phyloP scores from a whole-genome alignment of 2,797 vertebrate genomes.

The Siniperca obscura region DNA sequence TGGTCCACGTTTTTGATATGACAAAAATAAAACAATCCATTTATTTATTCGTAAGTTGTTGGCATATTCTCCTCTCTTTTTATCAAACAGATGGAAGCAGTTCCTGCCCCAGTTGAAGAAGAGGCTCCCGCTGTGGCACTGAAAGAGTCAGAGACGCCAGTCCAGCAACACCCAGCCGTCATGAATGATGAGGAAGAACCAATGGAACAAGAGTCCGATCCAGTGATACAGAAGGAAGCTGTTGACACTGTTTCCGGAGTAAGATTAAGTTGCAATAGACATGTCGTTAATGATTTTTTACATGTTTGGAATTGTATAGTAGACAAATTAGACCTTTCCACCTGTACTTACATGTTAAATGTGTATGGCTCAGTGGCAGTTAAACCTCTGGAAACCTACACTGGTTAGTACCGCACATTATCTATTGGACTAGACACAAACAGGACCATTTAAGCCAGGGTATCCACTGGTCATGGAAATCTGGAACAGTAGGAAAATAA shows the following conservation, averaged over 20 bases:
- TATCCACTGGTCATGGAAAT: background rate
- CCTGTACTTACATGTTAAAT: background rate
- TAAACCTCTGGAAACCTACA: background rate
- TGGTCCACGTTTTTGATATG: background rate
- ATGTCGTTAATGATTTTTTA: background rate
- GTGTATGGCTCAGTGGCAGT: background rate
- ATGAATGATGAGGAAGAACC: slow-evolving; percentile 66
- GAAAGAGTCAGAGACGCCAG: slow-evolving; percentile 11
- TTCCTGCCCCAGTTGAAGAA: slow-evolving; percentile 7
- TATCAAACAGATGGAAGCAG: slow-evolving; percentile 55
- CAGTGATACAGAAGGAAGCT: slow-evolving; percentile 47
- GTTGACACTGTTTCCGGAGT: slow-evolving; percentile 52
- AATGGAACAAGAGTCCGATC: slow-evolving; percentile 70
- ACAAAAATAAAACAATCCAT: background rate
- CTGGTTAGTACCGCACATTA: background rate
- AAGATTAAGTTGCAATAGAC: rapidly evolving
- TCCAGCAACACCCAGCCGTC: slow-evolving; percentile 15
- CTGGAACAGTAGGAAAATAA: background rate
- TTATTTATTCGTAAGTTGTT: background rate
- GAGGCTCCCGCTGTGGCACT: background rate
- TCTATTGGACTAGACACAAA: background rate
- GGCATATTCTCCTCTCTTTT: background rate
- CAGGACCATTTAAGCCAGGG: too few species aligned
- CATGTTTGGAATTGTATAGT: background rate
- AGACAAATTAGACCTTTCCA: background rate